Conservation (phyloP, 2,797 vertebrate genomes). For the Danio albolineatus region DNA sequence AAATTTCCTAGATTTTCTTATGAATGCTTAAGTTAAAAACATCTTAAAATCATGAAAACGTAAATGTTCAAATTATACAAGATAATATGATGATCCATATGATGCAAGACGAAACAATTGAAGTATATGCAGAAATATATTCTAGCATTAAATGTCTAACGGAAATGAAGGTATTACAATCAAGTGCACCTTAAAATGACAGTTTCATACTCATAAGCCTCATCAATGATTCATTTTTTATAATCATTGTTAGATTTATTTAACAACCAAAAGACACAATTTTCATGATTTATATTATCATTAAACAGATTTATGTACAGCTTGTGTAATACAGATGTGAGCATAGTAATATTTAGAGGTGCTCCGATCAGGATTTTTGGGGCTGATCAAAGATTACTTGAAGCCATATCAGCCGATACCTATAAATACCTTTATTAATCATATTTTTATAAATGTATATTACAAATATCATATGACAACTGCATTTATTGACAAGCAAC, state of each 20-base stretch:
- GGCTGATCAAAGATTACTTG: no score
- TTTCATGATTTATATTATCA: neutral
- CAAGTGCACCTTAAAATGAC: neutral
- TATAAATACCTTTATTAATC: no score
- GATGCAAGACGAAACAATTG: no score
- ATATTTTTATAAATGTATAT: no score
- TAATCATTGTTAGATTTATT: constrained; percentile 9
- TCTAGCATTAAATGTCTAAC: neutral
- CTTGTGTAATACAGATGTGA: neutral
- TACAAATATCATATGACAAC: no score
- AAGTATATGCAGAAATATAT: no score
- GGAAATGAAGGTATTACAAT: neutral
- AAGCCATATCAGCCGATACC: no score
- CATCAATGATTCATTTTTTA: constrained; percentile 10
- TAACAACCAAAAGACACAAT: neutral
- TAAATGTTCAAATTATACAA: no score
- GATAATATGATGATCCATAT: no score
- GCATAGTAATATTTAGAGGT: neutral
- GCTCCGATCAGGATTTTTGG: no score
- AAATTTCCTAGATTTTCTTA: neutral
- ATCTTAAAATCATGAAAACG: no score
- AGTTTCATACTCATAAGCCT: neutral
- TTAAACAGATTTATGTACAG: neutral
- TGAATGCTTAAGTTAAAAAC: neutral
- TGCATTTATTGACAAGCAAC: no score